Percentiles rank a stretch among this genome's conserved stretches.
Conservation (phyloP, 2,888 invertebrate species). For the Orthosia gracilis region DNA sequence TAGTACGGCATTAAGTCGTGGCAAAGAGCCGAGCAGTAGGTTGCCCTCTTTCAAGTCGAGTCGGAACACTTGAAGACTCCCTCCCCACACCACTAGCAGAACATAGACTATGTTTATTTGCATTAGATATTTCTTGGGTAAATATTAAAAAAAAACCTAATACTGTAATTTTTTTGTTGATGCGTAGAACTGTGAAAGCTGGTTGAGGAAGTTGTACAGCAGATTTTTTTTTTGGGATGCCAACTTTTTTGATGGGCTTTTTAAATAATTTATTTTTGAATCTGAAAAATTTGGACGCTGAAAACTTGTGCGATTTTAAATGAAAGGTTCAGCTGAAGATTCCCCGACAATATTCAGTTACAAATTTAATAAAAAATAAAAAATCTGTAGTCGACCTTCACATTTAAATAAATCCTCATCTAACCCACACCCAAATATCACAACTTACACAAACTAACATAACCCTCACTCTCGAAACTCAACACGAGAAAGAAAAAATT, state of each 20-base stretch:
- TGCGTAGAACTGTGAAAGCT: not conserved
- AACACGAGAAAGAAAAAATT: conserved; percentile 65
- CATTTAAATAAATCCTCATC: conserved; percentile 3
- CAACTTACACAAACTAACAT: conserved; percentile 43
- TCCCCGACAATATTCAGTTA: not conserved
- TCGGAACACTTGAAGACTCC: conserved; percentile 81
- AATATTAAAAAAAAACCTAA: conserved; percentile 69
- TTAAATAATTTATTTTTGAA: conserved; percentile 5
- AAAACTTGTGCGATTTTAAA: not conserved
- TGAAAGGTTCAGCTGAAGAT: not conserved
- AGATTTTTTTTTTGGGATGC: not conserved
- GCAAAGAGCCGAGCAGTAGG: conserved; percentile 76
- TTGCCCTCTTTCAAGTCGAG: conserved; percentile 81
- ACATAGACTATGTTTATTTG: conserved; percentile 86
- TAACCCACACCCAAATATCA: conserved; percentile 20
- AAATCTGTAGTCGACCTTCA: too few relatives aligned
- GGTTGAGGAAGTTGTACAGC: not conserved
- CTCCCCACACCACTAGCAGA: conserved; percentile 68
- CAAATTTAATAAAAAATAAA: not conserved
- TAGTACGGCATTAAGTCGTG: conserved; percentile 86
- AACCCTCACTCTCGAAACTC: conserved; percentile 25
- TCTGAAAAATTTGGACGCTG: not conserved
- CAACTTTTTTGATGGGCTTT: not conserved
- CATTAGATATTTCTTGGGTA: conserved; percentile 80
- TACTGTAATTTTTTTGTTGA: conserved; percentile 38